A percentile compares a stretch with the other conserved stretches of the same genome.
These are phyloP conservation scores for Himantopus leucocephalus DNA, from an alignment of 2,113 vertebrate species.

Conservation along the genomic window DNA sequence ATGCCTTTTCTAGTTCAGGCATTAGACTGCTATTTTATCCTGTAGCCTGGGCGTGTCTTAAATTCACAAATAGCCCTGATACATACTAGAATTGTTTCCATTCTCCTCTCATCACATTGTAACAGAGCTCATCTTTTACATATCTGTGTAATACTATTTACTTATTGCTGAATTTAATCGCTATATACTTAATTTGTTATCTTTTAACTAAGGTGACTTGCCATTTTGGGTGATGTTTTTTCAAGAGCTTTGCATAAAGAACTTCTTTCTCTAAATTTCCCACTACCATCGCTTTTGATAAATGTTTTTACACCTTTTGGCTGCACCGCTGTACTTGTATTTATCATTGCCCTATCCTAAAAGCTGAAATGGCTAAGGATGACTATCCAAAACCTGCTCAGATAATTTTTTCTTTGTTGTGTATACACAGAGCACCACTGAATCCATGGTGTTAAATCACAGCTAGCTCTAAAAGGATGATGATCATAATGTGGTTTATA, in stretches of 20 bases:
- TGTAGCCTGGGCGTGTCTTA: not conserved
- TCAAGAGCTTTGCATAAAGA: not conserved
- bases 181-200: not conserved
- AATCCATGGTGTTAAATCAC: not conserved
- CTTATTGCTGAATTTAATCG: not conserved
- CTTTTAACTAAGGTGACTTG: not conserved
- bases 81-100: not conserved
- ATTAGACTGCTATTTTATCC: not conserved
- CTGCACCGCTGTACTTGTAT: not conserved
- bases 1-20: not conserved
- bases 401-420: not conserved
- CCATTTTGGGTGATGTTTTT: not conserved
- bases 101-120: not conserved
- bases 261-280: not conserved
- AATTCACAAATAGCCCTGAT: not conserved
- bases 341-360: not conserved
- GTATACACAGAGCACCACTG: not conserved
- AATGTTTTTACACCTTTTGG: not conserved
- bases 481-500: not conserved
- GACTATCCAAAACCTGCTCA: not conserved
- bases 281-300: not conserved
- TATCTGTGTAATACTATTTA: not conserved
- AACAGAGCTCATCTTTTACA: not conserved
- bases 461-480: not conserved
- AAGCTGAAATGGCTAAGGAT: not conserved